A percentile compares a stretch with the other conserved stretches of the same genome.
phyloP scores from a whole-genome alignment of 2,797 vertebrate genomes.

The Gymnothorax javanicus region DNA sequence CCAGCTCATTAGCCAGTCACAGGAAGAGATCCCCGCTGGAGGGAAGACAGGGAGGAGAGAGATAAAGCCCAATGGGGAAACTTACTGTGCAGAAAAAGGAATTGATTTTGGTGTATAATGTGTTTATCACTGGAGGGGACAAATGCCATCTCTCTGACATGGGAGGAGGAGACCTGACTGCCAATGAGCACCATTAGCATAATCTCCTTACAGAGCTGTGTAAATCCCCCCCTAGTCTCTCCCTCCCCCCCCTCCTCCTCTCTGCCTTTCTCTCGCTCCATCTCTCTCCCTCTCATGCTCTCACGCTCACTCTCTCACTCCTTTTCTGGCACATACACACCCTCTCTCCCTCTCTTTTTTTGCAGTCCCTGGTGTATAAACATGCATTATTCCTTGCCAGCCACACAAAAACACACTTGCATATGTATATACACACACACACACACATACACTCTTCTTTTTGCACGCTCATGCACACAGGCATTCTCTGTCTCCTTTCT shows the following conservation, averaged over 20 bases:
- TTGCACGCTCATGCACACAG: neutral
- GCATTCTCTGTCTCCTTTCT: neutral
- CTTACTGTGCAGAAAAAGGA: slow-evolving; percentile 78
- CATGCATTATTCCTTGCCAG: neutral
- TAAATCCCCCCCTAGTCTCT: slow-evolving; percentile 42
- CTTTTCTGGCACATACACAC: neutral
- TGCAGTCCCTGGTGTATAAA: neutral
- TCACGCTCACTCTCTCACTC: neutral
- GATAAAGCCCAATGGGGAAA: neutral
- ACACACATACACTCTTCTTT: neutral
- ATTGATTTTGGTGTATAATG: slow-evolving; percentile 89
- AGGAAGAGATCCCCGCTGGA: slow-evolving; percentile 76
- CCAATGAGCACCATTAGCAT: slow-evolving; percentile 81
- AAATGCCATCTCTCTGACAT: slow-evolving; percentile 80
- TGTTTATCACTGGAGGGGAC: slow-evolving; percentile 85
- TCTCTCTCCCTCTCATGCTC: neutral
- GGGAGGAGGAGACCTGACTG: slow-evolving; percentile 72
- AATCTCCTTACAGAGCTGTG: slow-evolving; percentile 75
- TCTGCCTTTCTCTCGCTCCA: slow-evolving; percentile 10
- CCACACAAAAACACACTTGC: neutral
- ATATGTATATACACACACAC: neutral
- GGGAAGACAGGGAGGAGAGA: slow-evolving; percentile 72
- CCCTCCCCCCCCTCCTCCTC: neutral
- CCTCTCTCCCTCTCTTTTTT: neutral
- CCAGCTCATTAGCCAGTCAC: slow-evolving; percentile 82